Conservation (phyloP, 1,140 invertebrate genomes). For the Idris sp. region DNA sequence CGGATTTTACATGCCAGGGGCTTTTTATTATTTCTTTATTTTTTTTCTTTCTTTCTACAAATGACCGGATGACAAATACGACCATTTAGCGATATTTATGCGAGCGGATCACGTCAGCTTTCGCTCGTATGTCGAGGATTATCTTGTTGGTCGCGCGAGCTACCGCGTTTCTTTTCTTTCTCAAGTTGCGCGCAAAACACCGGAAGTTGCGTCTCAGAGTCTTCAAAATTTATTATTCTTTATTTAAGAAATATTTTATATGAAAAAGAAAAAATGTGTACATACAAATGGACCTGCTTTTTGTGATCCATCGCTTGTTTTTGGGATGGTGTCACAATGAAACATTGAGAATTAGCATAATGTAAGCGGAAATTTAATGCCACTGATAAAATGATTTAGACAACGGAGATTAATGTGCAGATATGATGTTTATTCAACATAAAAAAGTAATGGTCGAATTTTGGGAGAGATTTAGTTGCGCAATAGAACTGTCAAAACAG, state of each 20-base stretch:
- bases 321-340: constrained; percentile 21
- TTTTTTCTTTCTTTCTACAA: too few relatives aligned
- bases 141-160: constrained; percentile 64
- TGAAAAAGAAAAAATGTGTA: too few relatives aligned
- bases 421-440: constrained; percentile 9
- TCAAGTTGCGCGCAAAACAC: constrained; percentile 34
- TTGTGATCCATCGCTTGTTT: too few relatives aligned
- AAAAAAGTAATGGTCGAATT: constrained; percentile 37
- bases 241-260: too few relatives aligned
- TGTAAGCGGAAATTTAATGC: constrained; percentile 37
- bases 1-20: constrained; percentile 43
- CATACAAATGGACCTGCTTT: constrained; percentile 16
- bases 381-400: constrained; percentile 44
- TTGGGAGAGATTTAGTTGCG: constrained; percentile 35
- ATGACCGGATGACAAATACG: constrained; percentile 62
- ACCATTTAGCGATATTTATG: constrained; percentile 64
- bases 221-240: constrained; percentile 7
- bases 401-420: constrained; percentile 23
- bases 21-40: too few relatives aligned
- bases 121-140: constrained; percentile 56
- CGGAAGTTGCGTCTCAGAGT: too few relatives aligned
- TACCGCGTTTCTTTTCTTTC: constrained; percentile 51
- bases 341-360: constrained; percentile 45
- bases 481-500: constrained; percentile 35
- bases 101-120: constrained; percentile 64